Evolutionary conservation across 2,888 invertebrate species (phyloP).

Genomic region (Heliconius charithonia): DNA sequence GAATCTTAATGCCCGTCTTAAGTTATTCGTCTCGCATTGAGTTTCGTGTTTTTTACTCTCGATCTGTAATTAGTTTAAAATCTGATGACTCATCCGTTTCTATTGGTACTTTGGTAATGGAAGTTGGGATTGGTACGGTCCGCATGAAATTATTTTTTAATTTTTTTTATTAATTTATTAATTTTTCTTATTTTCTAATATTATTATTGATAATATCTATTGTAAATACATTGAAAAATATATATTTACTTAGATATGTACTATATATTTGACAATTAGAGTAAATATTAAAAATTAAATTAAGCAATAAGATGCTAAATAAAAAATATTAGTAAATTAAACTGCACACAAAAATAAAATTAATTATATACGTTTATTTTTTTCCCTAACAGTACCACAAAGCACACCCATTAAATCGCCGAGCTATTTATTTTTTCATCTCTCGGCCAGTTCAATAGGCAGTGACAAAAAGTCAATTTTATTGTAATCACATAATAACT

Average conservation of each 20-base stretch:
- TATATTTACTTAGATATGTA: background rate
- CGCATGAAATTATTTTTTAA: slow-evolving; percentile 49
- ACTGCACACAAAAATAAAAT: background rate
- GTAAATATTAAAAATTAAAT: background rate
- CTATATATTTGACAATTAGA: background rate
- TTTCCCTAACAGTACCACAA: slow-evolving; percentile 58
- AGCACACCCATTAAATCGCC: slow-evolving; percentile 43
- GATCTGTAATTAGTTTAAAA: slow-evolving; percentile 80
- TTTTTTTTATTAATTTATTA: background rate
- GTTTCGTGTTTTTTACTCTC: slow-evolving; percentile 67
- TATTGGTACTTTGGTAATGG: slow-evolving; percentile 76
- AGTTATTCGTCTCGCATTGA: slow-evolving; percentile 72
- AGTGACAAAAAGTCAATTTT: slow-evolving; percentile 46
- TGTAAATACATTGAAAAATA: background rate
- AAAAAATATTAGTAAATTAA: background rate
- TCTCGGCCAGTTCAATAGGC: slow-evolving; percentile 41
- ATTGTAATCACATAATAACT: slow-evolving; percentile 28
- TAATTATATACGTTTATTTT: background rate
- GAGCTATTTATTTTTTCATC: slow-evolving; percentile 47
- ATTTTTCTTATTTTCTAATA: background rate
- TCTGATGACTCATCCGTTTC: slow-evolving; percentile 80
- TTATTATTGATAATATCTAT: background rate
- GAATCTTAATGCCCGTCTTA: slow-evolving; percentile 60
- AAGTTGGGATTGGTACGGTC: slow-evolving; percentile 57
- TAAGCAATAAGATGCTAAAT: background rate